Evolutionary conservation across 2,888 invertebrate genomes (phyloP).

Genomic region (Byasa hedistus): DNA sequence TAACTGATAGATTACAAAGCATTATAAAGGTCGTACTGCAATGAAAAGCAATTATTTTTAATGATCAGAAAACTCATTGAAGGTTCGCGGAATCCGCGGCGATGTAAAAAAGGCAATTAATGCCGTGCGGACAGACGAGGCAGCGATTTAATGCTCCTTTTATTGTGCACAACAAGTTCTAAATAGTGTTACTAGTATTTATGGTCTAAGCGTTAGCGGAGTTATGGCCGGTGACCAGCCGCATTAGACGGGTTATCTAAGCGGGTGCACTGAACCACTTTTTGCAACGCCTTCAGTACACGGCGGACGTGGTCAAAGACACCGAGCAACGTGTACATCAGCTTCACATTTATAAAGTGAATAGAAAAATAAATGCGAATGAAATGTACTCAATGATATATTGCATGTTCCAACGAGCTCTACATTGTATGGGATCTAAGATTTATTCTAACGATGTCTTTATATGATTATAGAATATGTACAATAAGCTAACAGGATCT

Average conservation of each 20-base stretch:
- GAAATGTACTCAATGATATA: too few species aligned
- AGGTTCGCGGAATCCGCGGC: slow-evolving; percentile 17
- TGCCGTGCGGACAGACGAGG: slow-evolving; percentile 28
- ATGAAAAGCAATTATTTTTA: slow-evolving; percentile 29
- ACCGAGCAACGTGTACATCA: slow-evolving; percentile 27
- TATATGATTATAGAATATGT: too few species aligned
- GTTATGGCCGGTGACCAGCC: slow-evolving; percentile 18
- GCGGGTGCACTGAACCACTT: slow-evolving; percentile 43
- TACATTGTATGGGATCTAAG: too few species aligned
- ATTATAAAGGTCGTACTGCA: slow-evolving; percentile 16
- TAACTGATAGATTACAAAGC: slow-evolving; percentile 14
- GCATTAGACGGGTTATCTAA: slow-evolving; percentile 38
- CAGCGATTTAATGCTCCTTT: slow-evolving; percentile 42
- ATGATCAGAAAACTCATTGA: slow-evolving; percentile 26
- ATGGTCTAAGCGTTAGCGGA: slow-evolving; percentile 39
- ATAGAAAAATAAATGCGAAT: background rate
- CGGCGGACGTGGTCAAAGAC: slow-evolving; percentile 41
- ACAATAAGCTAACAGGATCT: too few species aligned
- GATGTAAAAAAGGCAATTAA: slow-evolving; percentile 30
- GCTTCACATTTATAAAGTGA: background rate
- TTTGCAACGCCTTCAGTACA: slow-evolving; percentile 42
- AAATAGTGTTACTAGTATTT: slow-evolving; percentile 44
- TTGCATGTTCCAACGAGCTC: too few species aligned
- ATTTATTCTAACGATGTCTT: too few species aligned
- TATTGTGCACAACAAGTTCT: slow-evolving; percentile 42